A percentile compares a stretch with the other conserved stretches of the same genome.
Conservation (phyloP, 2,113 vertebrate genomes). For the Calidris pugnax region DNA sequence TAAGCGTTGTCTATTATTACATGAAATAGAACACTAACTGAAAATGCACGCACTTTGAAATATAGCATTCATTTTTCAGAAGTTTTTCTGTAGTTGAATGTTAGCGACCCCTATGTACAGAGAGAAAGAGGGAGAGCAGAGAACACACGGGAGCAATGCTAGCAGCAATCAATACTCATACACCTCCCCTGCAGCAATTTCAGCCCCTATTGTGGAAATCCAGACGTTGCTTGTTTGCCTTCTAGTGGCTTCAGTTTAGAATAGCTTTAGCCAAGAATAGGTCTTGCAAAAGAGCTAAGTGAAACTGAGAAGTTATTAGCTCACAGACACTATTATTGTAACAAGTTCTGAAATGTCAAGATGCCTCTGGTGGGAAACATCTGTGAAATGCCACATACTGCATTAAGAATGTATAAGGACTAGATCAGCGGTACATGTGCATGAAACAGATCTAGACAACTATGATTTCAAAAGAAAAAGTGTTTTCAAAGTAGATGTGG, state of each 20-base stretch:
- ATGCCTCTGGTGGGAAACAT: not conserved
- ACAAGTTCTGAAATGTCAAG: slow-evolving; percentile 22
- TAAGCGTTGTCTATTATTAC: not conserved
- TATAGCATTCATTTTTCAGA: not conserved
- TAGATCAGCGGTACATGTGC: not conserved
- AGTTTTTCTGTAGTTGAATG: not conserved
- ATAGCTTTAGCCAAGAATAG: not conserved
- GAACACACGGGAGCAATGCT: not conserved
- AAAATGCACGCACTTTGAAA: not conserved
- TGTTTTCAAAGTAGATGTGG: not conserved
- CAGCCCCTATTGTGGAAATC: not conserved
- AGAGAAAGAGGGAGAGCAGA: not conserved
- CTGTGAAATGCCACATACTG: slow-evolving; percentile 3
- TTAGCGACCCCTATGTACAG: not conserved
- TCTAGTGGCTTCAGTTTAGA: slow-evolving; percentile 61
- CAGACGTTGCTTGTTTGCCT: slow-evolving; percentile 28
- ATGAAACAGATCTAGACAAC: not conserved
- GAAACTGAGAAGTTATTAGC: not conserved
- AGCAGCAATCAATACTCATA: not conserved
- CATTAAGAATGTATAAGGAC: not conserved
- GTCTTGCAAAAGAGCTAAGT: not conserved
- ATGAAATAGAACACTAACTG: not conserved
- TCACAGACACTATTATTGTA: slow-evolving; percentile 13
- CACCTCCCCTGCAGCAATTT: not conserved
- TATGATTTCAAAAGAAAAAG: not conserved